Conservation (phyloP, 2,888 invertebrate genomes). For the Cecidostiba fungosa region DNA sequence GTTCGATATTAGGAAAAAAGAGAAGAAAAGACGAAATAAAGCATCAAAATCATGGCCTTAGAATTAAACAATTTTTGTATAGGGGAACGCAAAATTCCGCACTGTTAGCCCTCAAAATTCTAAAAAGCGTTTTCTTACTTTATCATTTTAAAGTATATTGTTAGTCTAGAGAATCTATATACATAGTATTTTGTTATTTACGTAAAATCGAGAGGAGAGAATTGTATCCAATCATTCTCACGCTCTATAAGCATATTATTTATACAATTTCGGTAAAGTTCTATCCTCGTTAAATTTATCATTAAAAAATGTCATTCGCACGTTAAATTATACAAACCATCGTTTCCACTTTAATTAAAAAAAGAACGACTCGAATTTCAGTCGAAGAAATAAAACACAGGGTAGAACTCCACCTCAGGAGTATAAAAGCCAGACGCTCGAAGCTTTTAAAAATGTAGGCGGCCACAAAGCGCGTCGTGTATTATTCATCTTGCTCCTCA, state of each 20-base stretch:
- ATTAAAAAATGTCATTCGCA: not conserved
- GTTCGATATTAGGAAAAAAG: not conserved
- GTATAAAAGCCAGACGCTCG: constrained; percentile 7
- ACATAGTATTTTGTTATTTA: constrained; percentile 52
- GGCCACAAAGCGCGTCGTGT: constrained; percentile 21
- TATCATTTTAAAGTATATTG: constrained; percentile 48
- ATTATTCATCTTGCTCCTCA: constrained; percentile 18
- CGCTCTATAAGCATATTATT: not conserved
- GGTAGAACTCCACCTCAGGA: constrained; percentile 16
- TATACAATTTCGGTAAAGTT: constrained; percentile 9
- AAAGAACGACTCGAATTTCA: not conserved
- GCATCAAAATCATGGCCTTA: constrained; percentile 20
- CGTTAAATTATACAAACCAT: not conserved
- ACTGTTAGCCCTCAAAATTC: constrained; percentile 56
- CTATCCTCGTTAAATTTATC: no score
- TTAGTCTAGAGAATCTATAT: constrained; percentile 46
- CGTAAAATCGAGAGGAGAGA: not conserved
- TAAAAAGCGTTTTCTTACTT: constrained; percentile 49
- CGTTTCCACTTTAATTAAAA: not conserved
- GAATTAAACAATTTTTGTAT: constrained; percentile 3
- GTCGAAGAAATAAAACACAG: constrained; percentile 1
- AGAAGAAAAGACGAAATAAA: not conserved
- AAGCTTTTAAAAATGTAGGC: constrained; percentile 34
- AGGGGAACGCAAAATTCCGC: constrained; percentile 14
- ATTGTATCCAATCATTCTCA: not conserved